Base-by-base conservation (phyloP, 2,888 invertebrate genomes). In the Azorinus chamasolen region DNA sequence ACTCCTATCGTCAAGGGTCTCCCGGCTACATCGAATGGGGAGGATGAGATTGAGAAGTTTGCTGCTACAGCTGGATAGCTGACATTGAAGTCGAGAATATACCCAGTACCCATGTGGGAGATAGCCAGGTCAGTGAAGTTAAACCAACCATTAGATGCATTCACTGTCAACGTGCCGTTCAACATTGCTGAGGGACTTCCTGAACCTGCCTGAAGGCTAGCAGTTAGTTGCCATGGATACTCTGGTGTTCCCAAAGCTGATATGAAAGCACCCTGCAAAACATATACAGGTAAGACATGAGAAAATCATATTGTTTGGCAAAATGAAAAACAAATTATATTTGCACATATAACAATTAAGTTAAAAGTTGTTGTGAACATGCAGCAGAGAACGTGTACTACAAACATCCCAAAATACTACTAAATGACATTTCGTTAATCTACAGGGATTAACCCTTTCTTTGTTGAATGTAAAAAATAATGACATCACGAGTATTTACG, bases 41-140 rank as follows among this genome's bases (percentile, higher is more conserved):
- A 51, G 2, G 83, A 64, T 1, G 70, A 32, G 1, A 82, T 43
- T 4, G 82, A 75, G 53, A 85, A 88, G 58, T 85, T 83, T 1
- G 76, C 74, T 0, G 87, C 88, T 22, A 54, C 61, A 5, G 68
- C 32, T 8, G 90, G 89, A 12, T 73, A 80, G 12, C 75, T 78
- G 8, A 89, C 78, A 6, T 69, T 76, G 64, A 90, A 90, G 25
- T 83, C 75, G 0, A 89, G 59, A 41, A 83, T 74, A 71, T 89
- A 90, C n/a, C 78, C 81, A 12, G 27, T 54, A 1, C 89, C 91
- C 41, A 78, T 82, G 69, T 85, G 87, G 20, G 86, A 77, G 1
- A 91, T 84, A 5, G 71, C 63, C n/a, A 91, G 77, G 43, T 88
- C 87, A 8, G 87, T 87, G 64, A 90, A 91, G 76, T 87, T 88